Evolutionary conservation across 2,888 invertebrate genomes (phyloP).

Genomic region (Chydorus sphaericus): DNA sequence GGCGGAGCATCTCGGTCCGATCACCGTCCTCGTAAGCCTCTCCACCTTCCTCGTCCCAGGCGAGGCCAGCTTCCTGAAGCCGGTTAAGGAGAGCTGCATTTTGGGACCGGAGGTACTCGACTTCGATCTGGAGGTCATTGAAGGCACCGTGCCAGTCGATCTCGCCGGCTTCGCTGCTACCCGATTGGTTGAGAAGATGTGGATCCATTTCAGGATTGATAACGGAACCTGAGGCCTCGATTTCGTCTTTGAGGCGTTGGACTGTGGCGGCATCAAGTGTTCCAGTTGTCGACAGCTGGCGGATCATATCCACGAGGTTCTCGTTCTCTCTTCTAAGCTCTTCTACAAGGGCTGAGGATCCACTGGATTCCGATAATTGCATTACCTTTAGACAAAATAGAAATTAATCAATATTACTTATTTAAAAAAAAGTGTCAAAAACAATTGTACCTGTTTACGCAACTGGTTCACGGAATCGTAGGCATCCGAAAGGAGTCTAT

Average conservation of each 20-base stretch:
- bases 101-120: conserved; percentile 12
- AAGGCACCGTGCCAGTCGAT: conserved; percentile 13
- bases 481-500: conserved; percentile 4
- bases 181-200: not conserved
- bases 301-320: conserved; percentile 10
- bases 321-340: conserved; percentile 9
- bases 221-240: not conserved
- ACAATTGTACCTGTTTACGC: conserved; percentile 7
- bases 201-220: not conserved
- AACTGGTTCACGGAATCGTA: conserved; percentile 5
- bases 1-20: conserved; percentile 22
- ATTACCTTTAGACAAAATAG: no score
- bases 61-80: conserved; percentile 15
- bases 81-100: conserved; percentile 1
- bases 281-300: conserved; percentile 11
- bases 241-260: conserved; percentile 9
- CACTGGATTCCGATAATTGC: not conserved
- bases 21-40: conserved; percentile 21
- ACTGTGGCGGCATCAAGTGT: conserved; percentile 8
- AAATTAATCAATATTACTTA: no score
- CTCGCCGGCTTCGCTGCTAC: not conserved
- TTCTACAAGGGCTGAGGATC: not conserved
- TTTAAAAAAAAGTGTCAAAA: no score
- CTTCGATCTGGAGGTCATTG: conserved; percentile 14
- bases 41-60: conserved; percentile 29